Percentiles rank a stretch among this genome's conserved stretches.
phyloP scores from a whole-genome alignment of 2,888 invertebrate genomes.

The Exocentrus adspersus region DNA sequence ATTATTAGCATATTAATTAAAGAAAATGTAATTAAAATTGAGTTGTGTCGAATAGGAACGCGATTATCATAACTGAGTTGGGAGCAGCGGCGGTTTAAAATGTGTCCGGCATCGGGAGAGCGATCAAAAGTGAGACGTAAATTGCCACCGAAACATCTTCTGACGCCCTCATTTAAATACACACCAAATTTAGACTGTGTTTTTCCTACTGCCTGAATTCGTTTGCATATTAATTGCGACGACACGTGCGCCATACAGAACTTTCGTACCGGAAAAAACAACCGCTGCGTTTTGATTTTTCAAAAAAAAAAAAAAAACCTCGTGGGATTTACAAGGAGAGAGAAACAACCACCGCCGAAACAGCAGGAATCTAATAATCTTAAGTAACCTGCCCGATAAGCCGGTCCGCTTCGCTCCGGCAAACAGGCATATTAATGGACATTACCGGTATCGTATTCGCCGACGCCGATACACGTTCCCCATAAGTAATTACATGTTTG shows the following conservation, averaged over 20 bases:
- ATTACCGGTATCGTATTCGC: conserved; percentile 29
- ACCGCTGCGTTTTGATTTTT: no score
- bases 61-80: conserved; percentile 61
- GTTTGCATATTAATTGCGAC: conserved; percentile 58
- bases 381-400: conserved; percentile 15
- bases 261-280: not conserved
- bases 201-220: conserved; percentile 60
- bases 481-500: conserved; percentile 41
- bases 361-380: conserved; percentile 2
- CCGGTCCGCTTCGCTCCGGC: not conserved
- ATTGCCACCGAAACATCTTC: conserved; percentile 61
- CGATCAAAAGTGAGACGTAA: conserved; percentile 61
- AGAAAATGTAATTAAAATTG: conserved; percentile 67
- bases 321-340: no score
- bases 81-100: conserved; percentile 55
- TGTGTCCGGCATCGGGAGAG: conserved; percentile 59
- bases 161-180: conserved; percentile 62
- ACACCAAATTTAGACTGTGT: conserved; percentile 58
- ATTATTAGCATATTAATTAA: conserved; percentile 68
- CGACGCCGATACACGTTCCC: conserved; percentile 27
- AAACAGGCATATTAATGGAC: conserved; percentile 29
- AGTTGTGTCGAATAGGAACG: conserved; percentile 64
- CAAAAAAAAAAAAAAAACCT: no score
- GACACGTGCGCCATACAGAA: conserved; percentile 32
- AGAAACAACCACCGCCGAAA: no score